Percentiles rank a stretch among this genome's conserved stretches.
Evolutionary conservation across 2,113 vertebrate genomes (phyloP).

Genomic region (Pteropus alecto): DNA sequence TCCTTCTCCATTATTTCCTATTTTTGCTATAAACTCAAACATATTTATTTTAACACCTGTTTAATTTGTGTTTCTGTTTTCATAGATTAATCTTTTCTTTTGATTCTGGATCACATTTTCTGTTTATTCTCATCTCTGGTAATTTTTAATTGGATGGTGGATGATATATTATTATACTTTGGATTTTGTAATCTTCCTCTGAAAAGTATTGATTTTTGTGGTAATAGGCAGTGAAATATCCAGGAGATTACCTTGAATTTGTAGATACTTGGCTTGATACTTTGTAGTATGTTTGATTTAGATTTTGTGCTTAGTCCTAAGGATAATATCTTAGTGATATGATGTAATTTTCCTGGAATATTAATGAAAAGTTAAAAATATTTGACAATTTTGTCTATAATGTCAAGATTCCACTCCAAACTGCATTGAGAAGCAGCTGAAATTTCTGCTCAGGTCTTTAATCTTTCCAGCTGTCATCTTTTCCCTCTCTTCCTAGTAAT

Average conservation of each 20-base stretch:
- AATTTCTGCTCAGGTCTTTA: background rate
- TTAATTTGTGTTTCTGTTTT: background rate
- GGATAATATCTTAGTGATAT: background rate
- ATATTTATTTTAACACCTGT: background rate
- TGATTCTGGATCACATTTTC: background rate
- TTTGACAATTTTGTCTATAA: background rate
- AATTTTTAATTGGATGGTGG: background rate
- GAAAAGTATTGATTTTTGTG: background rate
- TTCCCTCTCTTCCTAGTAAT: background rate
- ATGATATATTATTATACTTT: background rate
- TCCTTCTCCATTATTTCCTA: background rate
- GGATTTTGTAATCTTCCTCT: background rate
- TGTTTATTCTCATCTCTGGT: background rate
- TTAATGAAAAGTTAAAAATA: background rate
- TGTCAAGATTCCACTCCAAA: background rate
- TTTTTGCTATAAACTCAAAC: background rate
- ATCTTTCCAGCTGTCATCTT: background rate
- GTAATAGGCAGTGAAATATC: background rate
- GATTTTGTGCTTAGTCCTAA: background rate
- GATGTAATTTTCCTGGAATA: background rate
- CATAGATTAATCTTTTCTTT: background rate
- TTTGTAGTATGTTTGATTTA: background rate
- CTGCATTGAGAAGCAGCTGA: background rate
- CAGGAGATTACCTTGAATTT: background rate
- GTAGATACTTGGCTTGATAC: background rate